phyloP scores from a whole-genome alignment of 2,888 invertebrate species.

The Corythucha ciliata region DNA sequence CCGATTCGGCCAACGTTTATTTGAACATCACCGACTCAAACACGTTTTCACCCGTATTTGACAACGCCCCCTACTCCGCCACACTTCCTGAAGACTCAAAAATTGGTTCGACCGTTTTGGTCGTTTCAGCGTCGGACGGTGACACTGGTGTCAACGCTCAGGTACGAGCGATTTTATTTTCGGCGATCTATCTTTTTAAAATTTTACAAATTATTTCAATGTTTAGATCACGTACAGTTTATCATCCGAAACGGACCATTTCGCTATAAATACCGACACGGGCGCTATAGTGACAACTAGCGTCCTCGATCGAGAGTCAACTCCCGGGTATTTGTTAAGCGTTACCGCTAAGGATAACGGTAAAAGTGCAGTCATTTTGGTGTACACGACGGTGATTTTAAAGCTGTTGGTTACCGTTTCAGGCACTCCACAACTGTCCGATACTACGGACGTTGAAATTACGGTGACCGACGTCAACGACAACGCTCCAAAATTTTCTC shows the following conservation, averaged over 20 bases:
- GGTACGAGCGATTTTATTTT: conserved; percentile 27
- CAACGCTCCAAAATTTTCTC: conserved; percentile 79
- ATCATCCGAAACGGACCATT: conserved; percentile 51
- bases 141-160: conserved; percentile 90
- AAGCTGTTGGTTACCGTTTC: neutral
- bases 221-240: conserved; percentile 66
- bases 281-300: conserved; percentile 86
- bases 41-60: conserved; percentile 85
- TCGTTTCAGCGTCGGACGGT: conserved; percentile 84
- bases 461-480: conserved; percentile 94
- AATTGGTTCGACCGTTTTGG: conserved; percentile 80
- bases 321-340: conserved; percentile 69
- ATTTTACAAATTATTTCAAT: neutral
- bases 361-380: too few species aligned
- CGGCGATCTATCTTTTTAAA: neutral
- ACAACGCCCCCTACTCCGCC: conserved; percentile 84
- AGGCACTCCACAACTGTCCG: conserved; percentile 64
- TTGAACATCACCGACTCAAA: conserved; percentile 92
- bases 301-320: conserved; percentile 72
- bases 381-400: too few species aligned
- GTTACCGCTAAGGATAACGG: conserved; percentile 92
- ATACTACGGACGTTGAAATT: conserved; percentile 92
- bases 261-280: conserved; percentile 82
- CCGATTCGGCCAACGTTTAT: conserved; percentile 80
- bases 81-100: conserved; percentile 81